Evolutionary conservation across 2,888 invertebrate species (phyloP).

Genomic region (Agriopis marginaria): DNA sequence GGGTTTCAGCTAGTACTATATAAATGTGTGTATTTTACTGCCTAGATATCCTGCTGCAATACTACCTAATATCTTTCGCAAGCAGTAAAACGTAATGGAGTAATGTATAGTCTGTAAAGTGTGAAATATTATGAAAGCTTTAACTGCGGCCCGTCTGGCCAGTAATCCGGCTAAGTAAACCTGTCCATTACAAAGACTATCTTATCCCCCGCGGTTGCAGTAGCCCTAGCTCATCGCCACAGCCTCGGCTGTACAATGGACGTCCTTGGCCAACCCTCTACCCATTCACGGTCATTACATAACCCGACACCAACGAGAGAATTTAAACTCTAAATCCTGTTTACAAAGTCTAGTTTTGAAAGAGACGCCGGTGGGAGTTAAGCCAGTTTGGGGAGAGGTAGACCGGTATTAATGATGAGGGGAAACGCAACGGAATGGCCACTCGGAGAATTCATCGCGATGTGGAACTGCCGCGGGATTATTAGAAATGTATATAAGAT

Average conservation of each 20-base stretch:
- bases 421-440: constrained; percentile 53
- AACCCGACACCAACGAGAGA: constrained; percentile 35
- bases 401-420: constrained; percentile 60
- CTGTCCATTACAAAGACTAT: constrained; percentile 28
- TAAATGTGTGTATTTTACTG: no score
- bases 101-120: neutral
- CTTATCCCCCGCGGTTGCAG: constrained; percentile 28
- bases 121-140: constrained; percentile 4
- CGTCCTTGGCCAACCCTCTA: constrained; percentile 80
- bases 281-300: constrained; percentile 49
- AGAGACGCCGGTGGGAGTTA: constrained; percentile 20
- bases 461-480: constrained; percentile 43
- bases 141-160: constrained; percentile 4
- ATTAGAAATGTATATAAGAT: constrained; percentile 30
- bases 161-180: constrained; percentile 29
- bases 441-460: constrained; percentile 53
- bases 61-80: neutral
- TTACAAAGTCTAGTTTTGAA: constrained; percentile 42
- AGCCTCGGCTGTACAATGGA: constrained; percentile 70
- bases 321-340: constrained; percentile 48
- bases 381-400: constrained; percentile 34
- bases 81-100: neutral
- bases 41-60: neutral
- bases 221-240: constrained; percentile 35
- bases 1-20: no score